Evolutionary conservation across 2,113 vertebrate genomes (phyloP).

Genomic region (Rhynchomys soricoides): DNA sequence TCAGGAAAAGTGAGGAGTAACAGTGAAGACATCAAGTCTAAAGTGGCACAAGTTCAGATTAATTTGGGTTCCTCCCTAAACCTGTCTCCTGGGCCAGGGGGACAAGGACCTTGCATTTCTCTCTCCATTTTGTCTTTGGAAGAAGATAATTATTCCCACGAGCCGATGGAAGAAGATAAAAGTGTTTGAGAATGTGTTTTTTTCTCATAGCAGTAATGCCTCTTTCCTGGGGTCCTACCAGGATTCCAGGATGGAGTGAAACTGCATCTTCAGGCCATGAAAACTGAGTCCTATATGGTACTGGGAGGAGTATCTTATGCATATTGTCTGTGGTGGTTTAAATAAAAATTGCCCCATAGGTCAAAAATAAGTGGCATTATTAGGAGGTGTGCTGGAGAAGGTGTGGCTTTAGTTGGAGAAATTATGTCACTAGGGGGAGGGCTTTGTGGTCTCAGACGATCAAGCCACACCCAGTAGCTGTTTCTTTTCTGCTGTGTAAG

Average conservation of each 20-base stretch:
- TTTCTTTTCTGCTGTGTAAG: not conserved
- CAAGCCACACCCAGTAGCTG: not conserved
- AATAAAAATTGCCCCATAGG: not conserved
- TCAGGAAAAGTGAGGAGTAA: not conserved
- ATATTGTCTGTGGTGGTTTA: not conserved
- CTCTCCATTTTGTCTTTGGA: not conserved
- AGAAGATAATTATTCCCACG: not conserved
- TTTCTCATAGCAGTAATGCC: not conserved
- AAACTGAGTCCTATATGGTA: not conserved
- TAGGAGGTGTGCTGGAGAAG: not conserved
- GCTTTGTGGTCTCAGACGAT: not conserved
- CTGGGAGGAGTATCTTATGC: not conserved
- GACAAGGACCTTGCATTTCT: not conserved
- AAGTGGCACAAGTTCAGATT: not conserved
- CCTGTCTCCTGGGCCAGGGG: too few relatives aligned
- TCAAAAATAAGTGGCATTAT: not conserved
- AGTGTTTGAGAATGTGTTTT: not conserved
- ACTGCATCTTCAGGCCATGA: not conserved
- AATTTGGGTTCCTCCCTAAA: not conserved
- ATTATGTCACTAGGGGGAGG: not conserved
- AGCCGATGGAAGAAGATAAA: not conserved
- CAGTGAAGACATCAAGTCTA: not conserved
- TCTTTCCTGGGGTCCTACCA: not conserved
- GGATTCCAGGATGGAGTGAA: not conserved
- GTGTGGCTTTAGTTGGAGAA: not conserved